Percentiles rank a stretch among this genome's conserved stretches.
phyloP scores from a whole-genome alignment of 2,888 invertebrate genomes.

The Hirtodrosophila duncani region DNA sequence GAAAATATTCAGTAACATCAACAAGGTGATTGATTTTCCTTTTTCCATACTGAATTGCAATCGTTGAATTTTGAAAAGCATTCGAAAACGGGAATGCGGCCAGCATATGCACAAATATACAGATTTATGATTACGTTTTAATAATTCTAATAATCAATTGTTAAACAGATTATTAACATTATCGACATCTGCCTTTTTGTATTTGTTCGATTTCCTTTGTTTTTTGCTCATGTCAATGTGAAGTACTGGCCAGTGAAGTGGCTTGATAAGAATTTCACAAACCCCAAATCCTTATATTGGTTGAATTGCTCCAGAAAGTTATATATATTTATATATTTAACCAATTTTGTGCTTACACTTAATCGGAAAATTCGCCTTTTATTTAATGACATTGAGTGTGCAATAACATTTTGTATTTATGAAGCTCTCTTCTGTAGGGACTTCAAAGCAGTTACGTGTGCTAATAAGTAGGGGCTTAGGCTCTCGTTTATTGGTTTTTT shows the following conservation, averaged over 20 bases:
- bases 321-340: not conserved
- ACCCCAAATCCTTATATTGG: slow-evolving; percentile 26
- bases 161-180: slow-evolving; percentile 20
- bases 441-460: too few relatives aligned
- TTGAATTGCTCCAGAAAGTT: slow-evolving; percentile 16
- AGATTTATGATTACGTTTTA: slow-evolving; percentile 3
- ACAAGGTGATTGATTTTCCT: too few relatives aligned
- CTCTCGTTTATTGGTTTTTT: too few relatives aligned
- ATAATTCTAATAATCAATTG: slow-evolving; percentile 4
- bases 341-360: not conserved
- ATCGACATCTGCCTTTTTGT: slow-evolving; percentile 18
- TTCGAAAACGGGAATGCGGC: too few relatives aligned
- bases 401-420: too few relatives aligned
- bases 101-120: too few relatives aligned
- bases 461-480: too few relatives aligned
- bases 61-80: too few relatives aligned
- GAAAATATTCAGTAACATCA: too few relatives aligned
- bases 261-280: slow-evolving; percentile 47
- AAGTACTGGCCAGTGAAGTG: slow-evolving; percentile 30
- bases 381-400: too few relatives aligned
- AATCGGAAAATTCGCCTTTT: too few relatives aligned
- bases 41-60: too few relatives aligned
- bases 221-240: slow-evolving; percentile 15
- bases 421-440: not conserved
- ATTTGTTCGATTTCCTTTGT: slow-evolving; percentile 5